These are phyloP conservation scores for Catocala nupta DNA, from an alignment of 2,888 invertebrate species.

Conservation along the genomic window DNA sequence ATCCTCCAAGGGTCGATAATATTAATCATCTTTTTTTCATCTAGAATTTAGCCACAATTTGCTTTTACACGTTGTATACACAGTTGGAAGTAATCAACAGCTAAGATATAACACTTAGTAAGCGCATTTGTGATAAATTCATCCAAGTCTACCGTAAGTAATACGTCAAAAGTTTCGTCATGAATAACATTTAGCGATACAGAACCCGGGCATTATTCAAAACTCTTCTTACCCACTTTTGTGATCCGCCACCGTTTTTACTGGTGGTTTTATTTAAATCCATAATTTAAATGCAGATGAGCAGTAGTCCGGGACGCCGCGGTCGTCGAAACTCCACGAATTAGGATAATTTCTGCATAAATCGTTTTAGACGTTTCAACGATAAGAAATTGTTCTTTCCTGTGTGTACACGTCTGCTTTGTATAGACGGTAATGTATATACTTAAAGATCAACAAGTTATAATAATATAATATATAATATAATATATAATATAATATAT, in stretches of 20 bases:
- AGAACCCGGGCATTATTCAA: conserved; percentile 10
- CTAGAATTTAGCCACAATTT: no score
- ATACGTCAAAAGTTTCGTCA: neutral
- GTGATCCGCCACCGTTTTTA: conserved; percentile 60
- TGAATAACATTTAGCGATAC: neutral
- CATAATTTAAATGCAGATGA: conserved; percentile 82
- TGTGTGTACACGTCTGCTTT: neutral
- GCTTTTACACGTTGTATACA: no score
- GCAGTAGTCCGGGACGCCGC: conserved; percentile 41
- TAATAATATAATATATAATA: no score
- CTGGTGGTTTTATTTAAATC: conserved; percentile 73
- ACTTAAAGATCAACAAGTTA: no score
- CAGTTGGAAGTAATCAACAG: no score
- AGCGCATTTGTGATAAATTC: neutral
- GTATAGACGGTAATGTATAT: no score
- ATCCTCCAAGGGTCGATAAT: no score
- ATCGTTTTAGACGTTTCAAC: conserved; percentile 38
- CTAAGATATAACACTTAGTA: no score
- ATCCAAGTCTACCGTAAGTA: neutral
- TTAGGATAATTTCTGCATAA: conserved; percentile 57
- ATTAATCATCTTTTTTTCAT: no score
- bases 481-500: no score
- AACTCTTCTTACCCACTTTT: conserved; percentile 46
- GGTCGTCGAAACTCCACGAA: conserved; percentile 45
- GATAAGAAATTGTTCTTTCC: conserved; percentile 9